Percentiles rank a stretch among this genome's conserved stretches.
phyloP scores from a whole-genome alignment of 2,113 vertebrate genomes.

The Caloenas nicobarica region DNA sequence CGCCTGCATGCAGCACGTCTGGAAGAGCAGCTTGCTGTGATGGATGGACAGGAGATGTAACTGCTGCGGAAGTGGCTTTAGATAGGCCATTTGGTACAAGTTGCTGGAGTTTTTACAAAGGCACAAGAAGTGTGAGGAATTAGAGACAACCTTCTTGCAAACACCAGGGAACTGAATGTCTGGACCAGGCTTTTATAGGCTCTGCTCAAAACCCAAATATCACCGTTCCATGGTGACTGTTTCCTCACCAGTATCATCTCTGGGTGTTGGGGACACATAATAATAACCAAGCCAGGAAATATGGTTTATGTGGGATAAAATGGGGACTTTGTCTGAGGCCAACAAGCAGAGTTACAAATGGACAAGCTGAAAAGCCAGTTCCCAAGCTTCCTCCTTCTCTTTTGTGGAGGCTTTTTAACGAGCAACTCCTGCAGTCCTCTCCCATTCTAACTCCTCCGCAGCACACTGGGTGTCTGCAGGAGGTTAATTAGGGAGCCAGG shows the following conservation, averaged over 20 bases:
- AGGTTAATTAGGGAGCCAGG: background rate
- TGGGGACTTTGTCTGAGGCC: background rate
- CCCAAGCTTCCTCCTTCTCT: background rate
- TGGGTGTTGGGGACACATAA: fast-evolving
- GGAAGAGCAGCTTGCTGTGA: background rate
- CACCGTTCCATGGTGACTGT: fast-evolving
- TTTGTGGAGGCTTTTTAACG: background rate
- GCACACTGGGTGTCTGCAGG: background rate
- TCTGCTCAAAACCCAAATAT: background rate
- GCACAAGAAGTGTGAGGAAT: background rate
- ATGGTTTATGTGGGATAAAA: fast-evolving
- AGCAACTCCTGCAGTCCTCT: background rate
- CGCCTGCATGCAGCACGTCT: background rate
- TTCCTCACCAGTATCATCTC: fast-evolving
- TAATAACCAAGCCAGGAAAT: background rate
- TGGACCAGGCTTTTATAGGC: background rate
- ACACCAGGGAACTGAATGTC: background rate
- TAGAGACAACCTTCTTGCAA: background rate
- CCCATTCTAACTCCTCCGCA: background rate
- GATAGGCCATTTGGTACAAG: background rate
- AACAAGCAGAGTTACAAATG: background rate
- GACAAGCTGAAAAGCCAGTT: fast-evolving
- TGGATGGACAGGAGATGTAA: background rate
- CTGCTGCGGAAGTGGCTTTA: background rate
- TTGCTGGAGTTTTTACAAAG: background rate